Evolutionary conservation across 2,113 vertebrate species (phyloP).

Genomic region (Proteles cristata): DNA sequence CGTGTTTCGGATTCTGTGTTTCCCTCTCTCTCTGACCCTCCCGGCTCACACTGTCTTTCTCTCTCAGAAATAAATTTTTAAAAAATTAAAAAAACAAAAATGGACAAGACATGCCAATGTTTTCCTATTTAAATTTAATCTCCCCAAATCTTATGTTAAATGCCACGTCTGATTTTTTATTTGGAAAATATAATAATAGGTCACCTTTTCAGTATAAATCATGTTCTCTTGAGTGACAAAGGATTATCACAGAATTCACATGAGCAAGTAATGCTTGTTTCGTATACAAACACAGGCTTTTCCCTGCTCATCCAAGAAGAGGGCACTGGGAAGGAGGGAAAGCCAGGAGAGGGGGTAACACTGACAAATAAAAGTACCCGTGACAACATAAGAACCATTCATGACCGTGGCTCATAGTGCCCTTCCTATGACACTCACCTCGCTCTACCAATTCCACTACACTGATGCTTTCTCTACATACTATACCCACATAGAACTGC

Average conservation of each 20-base stretch:
- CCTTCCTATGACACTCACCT: background rate
- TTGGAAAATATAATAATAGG: background rate
- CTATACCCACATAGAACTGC: background rate
- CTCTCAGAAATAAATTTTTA: too few relatives aligned
- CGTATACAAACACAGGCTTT: background rate
- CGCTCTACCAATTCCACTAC: accelerated
- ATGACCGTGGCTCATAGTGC: accelerated
- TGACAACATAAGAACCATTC: background rate
- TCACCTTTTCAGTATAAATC: background rate
- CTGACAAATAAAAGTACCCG: background rate
- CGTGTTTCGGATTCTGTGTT: too few relatives aligned
- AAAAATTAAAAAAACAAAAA: background rate
- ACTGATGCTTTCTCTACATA: accelerated
- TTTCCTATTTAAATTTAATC: background rate
- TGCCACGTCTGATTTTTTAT: background rate
- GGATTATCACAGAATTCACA: background rate
- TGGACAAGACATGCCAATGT: background rate
- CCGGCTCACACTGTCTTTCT: too few relatives aligned
- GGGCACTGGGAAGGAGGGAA: accelerated
- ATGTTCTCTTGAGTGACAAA: background rate
- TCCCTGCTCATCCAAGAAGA: background rate
- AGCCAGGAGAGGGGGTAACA: background rate
- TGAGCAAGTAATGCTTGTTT: background rate
- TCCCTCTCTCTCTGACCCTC: too few relatives aligned
- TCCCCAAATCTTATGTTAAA: background rate